Conservation (phyloP, 2,888 invertebrate species). For the Capitulum mitella region DNA sequence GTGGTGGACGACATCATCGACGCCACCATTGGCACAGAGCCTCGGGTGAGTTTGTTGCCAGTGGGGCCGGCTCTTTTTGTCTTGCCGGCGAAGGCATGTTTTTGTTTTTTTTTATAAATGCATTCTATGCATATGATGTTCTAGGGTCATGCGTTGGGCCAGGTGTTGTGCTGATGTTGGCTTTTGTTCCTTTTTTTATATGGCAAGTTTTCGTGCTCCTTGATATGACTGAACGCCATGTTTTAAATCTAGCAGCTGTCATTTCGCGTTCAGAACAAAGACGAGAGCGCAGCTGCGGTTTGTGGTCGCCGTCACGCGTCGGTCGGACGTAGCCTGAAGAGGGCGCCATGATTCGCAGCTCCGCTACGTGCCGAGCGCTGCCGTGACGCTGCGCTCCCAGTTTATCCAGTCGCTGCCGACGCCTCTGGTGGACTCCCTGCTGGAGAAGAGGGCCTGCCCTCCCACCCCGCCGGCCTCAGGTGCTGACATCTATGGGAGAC, state of each 20-base stretch:
- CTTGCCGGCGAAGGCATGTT: neutral
- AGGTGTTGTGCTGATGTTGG: neutral
- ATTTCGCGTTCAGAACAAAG: no score
- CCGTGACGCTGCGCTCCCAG: conserved; percentile 37
- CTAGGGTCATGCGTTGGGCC: neutral
- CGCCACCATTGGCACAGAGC: conserved; percentile 39
- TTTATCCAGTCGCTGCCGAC: conserved; percentile 38
- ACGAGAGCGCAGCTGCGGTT: no score
- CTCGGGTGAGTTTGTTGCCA: conserved; percentile 36
- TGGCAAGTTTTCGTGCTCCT: neutral
- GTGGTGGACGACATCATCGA: conserved; percentile 41
- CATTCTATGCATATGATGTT: neutral
- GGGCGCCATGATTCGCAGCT: no score
- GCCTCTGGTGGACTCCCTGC: conserved; percentile 37
- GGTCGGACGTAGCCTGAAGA: no score
- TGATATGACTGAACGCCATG: neutral
- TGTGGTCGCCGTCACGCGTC: no score
- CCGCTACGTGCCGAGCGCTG: conserved; percentile 39
- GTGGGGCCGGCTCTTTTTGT: no score
- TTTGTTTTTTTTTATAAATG: neutral
- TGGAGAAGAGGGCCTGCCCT: conserved; percentile 34
- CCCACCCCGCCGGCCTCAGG: neutral
- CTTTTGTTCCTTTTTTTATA: neutral
- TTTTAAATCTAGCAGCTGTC: no score
- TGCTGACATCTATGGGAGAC: neutral